phyloP scores from a whole-genome alignment of 2,113 vertebrate genomes.

The Lasiurus borealis region DNA sequence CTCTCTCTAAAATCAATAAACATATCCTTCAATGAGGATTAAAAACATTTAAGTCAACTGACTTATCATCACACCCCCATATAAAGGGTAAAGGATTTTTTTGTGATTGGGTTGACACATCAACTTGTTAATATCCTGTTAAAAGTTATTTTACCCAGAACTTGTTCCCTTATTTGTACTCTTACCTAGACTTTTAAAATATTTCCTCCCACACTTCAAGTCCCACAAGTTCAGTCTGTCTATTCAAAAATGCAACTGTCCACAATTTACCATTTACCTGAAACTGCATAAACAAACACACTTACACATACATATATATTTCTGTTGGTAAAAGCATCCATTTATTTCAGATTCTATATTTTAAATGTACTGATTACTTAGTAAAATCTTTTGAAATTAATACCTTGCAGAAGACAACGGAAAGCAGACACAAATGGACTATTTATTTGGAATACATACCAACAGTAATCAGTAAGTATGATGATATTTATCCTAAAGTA shows the following conservation, averaged over 20 bases:
- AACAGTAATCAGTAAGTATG: not conserved
- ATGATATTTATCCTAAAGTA: not conserved
- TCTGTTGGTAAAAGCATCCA: not conserved
- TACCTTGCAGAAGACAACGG: not conserved
- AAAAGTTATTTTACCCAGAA: not conserved
- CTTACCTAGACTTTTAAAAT: not conserved
- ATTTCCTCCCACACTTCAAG: not conserved
- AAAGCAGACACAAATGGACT: not conserved
- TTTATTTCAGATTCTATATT: not conserved
- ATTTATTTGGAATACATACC: not conserved
- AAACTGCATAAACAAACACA: not conserved
- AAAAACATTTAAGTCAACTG: not conserved
- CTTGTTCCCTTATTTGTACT: not conserved
- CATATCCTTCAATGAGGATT: not conserved
- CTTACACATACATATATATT: not conserved
- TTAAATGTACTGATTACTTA: not conserved
- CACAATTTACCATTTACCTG: not conserved
- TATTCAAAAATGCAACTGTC: not conserved
- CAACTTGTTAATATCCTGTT: constrained; percentile 13
- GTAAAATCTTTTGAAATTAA: not conserved
- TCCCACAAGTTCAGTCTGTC: not conserved
- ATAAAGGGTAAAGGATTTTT: not conserved
- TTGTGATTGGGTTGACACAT: not conserved
- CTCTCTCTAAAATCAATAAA: not conserved
- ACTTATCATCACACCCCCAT: not conserved